Conservation (phyloP, 2,113 vertebrate species). For the Oxyura jamaicensis region DNA sequence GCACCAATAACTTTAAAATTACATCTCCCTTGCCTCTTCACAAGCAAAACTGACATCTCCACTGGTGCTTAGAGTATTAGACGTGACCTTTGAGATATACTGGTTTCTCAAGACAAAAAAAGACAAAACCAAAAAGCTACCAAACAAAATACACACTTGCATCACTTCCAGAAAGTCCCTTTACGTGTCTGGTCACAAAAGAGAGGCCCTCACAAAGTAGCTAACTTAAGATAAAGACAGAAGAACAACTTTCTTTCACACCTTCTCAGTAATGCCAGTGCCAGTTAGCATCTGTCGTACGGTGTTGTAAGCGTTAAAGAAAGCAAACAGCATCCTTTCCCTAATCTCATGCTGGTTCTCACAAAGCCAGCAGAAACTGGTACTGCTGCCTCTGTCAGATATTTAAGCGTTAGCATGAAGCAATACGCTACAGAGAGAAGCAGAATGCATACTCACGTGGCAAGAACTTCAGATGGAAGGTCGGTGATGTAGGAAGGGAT, state of each 20-base stretch:
- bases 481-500: constrained; percentile 98
- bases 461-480: constrained; percentile 94
- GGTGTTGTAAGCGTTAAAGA: neutral
- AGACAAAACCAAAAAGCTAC: neutral
- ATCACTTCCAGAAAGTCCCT: neutral
- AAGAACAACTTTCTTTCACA: neutral
- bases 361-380: neutral
- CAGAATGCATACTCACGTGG: constrained; percentile 86
- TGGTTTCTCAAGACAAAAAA: neutral
- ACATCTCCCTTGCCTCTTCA: neutral
- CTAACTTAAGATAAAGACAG: neutral
- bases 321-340: neutral
- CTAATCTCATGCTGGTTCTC: neutral
- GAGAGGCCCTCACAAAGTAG: neutral
- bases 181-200: neutral
- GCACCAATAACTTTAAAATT: neutral
- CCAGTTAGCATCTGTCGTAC: neutral
- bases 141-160: neutral
- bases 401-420: neutral
- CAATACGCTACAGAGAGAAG: neutral
- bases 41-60: neutral
- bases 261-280: neutral
- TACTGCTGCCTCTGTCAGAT: neutral
- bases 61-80: neutral
- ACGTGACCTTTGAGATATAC: neutral